Evolutionary conservation across 2,797 vertebrate species (phyloP).

Genomic region (Gorsachius magnificus): DNA sequence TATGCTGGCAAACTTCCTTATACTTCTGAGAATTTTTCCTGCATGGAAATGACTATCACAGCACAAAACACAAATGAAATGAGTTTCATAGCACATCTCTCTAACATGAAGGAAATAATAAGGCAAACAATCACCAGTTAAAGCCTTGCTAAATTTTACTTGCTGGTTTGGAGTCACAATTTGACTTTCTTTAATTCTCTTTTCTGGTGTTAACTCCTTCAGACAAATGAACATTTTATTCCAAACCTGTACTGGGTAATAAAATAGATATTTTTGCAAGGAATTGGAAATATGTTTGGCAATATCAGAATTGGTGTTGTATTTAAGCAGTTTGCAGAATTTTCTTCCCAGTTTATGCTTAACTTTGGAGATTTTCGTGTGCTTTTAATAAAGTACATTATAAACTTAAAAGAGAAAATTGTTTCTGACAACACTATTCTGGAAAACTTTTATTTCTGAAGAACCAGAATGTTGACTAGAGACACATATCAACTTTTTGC

Average conservation of each 20-base stretch:
- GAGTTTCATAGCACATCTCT: background rate
- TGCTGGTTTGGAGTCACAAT: background rate
- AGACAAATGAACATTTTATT: background rate
- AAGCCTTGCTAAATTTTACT: background rate
- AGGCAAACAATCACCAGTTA: background rate
- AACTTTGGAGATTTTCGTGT: background rate
- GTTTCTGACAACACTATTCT: background rate
- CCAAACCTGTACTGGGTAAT: background rate
- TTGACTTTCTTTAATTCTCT: background rate
- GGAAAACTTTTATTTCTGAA: background rate
- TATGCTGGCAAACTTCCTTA: background rate
- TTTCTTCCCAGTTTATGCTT: background rate
- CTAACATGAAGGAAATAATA: background rate
- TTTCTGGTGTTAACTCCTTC: background rate
- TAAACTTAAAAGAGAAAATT: background rate
- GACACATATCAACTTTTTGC: background rate
- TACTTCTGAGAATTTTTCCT: background rate
- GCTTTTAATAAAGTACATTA: background rate
- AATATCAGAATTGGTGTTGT: background rate
- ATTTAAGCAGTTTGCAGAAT: background rate
- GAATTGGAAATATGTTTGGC: background rate
- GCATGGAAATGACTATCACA: background rate
- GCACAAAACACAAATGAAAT: background rate
- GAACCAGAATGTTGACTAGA: background rate
- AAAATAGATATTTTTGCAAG: background rate